These are phyloP conservation scores for Cinclus cinclus DNA, from an alignment of 2,113 vertebrate species.

Conservation along the genomic window DNA sequence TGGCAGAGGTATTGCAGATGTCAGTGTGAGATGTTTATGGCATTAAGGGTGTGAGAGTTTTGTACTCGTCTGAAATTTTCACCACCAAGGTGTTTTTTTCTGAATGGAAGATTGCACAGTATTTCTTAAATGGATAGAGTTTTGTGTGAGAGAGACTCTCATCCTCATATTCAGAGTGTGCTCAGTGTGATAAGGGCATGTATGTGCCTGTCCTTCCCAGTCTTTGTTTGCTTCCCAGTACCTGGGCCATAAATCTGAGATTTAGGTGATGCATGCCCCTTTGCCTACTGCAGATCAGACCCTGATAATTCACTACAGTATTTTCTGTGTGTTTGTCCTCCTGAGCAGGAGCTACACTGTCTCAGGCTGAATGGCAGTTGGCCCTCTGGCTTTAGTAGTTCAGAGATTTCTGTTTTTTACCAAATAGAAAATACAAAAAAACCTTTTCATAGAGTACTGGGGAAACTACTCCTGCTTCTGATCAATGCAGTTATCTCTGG, in stretches of 20 bases:
- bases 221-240: not conserved
- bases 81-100: not conserved
- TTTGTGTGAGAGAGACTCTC: not conserved
- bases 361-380: not conserved
- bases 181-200: not conserved
- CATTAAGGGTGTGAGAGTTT: not conserved
- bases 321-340: not conserved
- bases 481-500: not conserved
- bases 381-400: not conserved
- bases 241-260: not conserved
- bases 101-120: not conserved
- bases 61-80: not conserved
- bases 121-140: not conserved
- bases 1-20: not conserved
- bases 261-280: not conserved
- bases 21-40: not conserved
- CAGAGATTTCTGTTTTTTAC: not conserved
- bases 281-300: not conserved
- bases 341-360: accelerated
- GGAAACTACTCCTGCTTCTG: not conserved
- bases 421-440: not conserved
- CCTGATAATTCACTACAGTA: not conserved
- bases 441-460: not conserved
- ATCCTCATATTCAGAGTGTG: not conserved
- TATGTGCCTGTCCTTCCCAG: not conserved